Evolutionary conservation across 2,797 vertebrate species (phyloP), one percentile per base, ranked within the genome.

Genomic region (Hippoglossus hippoglossus): DNA sequence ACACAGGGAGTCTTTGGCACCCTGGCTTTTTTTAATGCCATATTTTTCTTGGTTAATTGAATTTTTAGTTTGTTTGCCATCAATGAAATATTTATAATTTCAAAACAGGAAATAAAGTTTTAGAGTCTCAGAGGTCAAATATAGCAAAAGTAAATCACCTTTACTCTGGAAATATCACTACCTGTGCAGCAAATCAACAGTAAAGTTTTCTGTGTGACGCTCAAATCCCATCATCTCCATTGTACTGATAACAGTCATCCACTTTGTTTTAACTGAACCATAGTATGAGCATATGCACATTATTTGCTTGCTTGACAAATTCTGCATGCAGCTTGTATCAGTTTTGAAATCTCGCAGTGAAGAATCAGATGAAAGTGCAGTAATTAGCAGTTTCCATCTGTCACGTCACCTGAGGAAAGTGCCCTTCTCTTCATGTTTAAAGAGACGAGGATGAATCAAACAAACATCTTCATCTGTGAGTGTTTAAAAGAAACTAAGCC

Each of bases 381-480:
- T 82, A 82, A 89, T 90, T 85, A 83, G 77, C 63, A 2, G 64
- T 85, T 86, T 87, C 86, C 86, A 91, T 91, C 85, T 87, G 89
- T 82, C 88, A 57, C 36, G 6, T 84, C 86, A 89, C 78, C 64
- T 79, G 63, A 80, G 67, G 54, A 82, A 86, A 73, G 62, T 67
- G 46, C 21, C 61, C 56, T 28, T 74, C 69, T 75, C 67, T 62
- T 49, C 68, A 19, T 55, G 49, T 66, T 90, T 69, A 71, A 75
- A 85, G 80, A 81, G 60, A 59, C 46, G 21, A 71, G 49, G 62
- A 61, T 52, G n/a, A 86, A 79, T 85, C 80, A 81, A 83, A 84
- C 70, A 64, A 80, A 68, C 58, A 63, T 74, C 41, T 81, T 83
- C 66, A 18, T 75, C 77, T 21, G 11, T 25, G 62, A 55, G 70